Evolutionary conservation across 2,797 vertebrate species (phyloP).

Genomic region (Premnoplex brunnescens): DNA sequence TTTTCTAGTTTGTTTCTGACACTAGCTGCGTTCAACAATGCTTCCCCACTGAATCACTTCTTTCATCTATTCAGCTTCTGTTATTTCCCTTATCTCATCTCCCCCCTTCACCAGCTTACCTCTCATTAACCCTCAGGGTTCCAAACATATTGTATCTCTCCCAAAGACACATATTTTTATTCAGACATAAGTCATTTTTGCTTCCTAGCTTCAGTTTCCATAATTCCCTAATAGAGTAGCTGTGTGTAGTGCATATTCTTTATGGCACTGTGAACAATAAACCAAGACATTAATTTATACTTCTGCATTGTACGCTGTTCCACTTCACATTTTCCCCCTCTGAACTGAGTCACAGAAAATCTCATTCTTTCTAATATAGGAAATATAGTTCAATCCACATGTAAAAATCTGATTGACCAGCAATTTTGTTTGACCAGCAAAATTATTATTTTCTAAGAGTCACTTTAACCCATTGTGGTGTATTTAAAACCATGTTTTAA

Average conservation of each 20-base stretch:
- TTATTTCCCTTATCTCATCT: constrained; percentile 71
- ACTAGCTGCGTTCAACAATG: constrained; percentile 75
- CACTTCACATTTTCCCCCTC: constrained; percentile 42
- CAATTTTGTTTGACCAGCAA: constrained; percentile 26
- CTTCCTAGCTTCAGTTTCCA: constrained; percentile 49
- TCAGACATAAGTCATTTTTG: constrained; percentile 51
- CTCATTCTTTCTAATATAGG: constrained; percentile 24
- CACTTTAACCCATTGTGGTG: neutral
- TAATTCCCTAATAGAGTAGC: constrained; percentile 54
- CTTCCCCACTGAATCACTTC: constrained; percentile 74
- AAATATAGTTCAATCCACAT: neutral
- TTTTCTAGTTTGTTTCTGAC: constrained; percentile 80
- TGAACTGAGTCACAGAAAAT: constrained; percentile 27
- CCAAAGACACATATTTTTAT: constrained; percentile 47
- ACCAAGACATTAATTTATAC: constrained; percentile 59
- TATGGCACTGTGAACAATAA: constrained; percentile 41
- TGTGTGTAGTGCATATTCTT: constrained; percentile 11
- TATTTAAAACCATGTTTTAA: neutral
- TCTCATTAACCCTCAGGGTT: constrained; percentile 75
- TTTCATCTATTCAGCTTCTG: constrained; percentile 73
- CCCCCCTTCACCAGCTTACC: constrained; percentile 67
- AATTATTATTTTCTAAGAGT: constrained; percentile 33
- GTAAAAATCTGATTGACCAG: neutral
- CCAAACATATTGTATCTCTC: constrained; percentile 52
- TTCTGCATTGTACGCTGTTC: neutral